Conservation (phyloP, 2,888 invertebrate species). For the Sclerodermus sp. region DNA sequence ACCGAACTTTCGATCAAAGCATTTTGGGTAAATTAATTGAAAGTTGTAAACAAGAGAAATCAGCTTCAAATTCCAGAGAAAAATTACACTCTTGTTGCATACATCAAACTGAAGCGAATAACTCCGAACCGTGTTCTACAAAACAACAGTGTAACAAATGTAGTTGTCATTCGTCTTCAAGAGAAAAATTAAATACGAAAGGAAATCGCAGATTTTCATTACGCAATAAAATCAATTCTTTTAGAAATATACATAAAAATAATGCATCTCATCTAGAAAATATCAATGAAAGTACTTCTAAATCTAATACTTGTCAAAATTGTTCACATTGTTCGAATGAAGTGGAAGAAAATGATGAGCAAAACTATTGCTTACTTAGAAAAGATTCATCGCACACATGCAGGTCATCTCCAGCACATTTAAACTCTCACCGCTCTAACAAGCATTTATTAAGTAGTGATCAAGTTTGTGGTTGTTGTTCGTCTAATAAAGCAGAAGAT, state of each 20-base stretch:
- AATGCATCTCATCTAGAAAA: constrained; percentile 2
- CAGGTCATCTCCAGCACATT: constrained; percentile 9
- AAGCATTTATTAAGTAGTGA: constrained; percentile 6
- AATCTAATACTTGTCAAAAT: constrained; percentile 15
- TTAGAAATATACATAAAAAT: constrained; percentile 16
- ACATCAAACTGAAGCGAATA: constrained; percentile 17
- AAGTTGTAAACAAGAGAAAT: constrained; percentile 10
- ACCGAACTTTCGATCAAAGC: constrained; percentile 2
- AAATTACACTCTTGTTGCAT: constrained; percentile 29
- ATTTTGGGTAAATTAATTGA: constrained; percentile 6
- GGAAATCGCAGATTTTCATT: constrained; percentile 13
- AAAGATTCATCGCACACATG: constrained; percentile 22
- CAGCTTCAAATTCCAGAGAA: constrained; percentile 14
- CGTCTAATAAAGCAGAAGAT: constrained; percentile 28
- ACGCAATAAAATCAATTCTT: constrained; percentile 11
- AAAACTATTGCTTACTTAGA: constrained; percentile 20
- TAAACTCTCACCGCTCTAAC: constrained; percentile 4
- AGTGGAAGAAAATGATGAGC: constrained; percentile 18
- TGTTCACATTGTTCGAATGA: constrained; percentile 17
- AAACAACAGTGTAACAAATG: too few species aligned
- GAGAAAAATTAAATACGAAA: constrained; percentile 18
- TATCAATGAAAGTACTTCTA: constrained; percentile 15
- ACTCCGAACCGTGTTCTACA: too few species aligned
- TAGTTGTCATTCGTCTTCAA: neutral
- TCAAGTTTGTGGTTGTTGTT: constrained; percentile 15